phyloP scores from a whole-genome alignment of 2,113 vertebrate genomes.

The Trogon melanurus region DNA sequence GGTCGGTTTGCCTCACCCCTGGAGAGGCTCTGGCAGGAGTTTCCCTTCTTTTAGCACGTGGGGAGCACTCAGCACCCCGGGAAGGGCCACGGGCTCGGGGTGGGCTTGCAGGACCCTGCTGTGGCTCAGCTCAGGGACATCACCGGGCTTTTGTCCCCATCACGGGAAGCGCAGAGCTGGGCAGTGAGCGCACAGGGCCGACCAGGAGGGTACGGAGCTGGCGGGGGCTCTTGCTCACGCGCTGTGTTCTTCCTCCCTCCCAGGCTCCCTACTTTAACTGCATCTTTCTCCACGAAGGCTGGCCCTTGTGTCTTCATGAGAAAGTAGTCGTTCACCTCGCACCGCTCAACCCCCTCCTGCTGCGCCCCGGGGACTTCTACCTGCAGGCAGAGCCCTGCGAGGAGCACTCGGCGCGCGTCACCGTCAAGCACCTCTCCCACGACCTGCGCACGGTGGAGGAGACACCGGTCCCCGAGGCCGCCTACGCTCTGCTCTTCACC shows the following conservation, averaged over 20 bases:
- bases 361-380: slow-evolving; percentile 88
- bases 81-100: fast-evolving
- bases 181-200: fast-evolving
- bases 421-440: slow-evolving; percentile 81
- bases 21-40: not conserved
- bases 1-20: not conserved
- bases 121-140: not conserved
- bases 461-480: slow-evolving; percentile 74
- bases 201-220: not conserved
- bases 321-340: slow-evolving; percentile 86
- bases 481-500: slow-evolving; percentile 84
- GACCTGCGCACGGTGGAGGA: slow-evolving; percentile 81
- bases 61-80: fast-evolving
- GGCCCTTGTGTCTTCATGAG: slow-evolving; percentile 88
- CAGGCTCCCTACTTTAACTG: slow-evolving; percentile 84
- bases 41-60: fast-evolving
- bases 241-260: not conserved
- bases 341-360: slow-evolving; percentile 78
- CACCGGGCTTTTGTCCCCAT: not conserved
- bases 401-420: slow-evolving; percentile 81
- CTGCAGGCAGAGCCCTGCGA: slow-evolving; percentile 84
- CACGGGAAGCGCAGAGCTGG: fast-evolving
- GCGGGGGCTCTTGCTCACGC: not conserved
- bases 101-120: not conserved
- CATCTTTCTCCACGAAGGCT: slow-evolving; percentile 88